Conservation (phyloP, 1,140 invertebrate genomes). For the Prorops nasuta region DNA sequence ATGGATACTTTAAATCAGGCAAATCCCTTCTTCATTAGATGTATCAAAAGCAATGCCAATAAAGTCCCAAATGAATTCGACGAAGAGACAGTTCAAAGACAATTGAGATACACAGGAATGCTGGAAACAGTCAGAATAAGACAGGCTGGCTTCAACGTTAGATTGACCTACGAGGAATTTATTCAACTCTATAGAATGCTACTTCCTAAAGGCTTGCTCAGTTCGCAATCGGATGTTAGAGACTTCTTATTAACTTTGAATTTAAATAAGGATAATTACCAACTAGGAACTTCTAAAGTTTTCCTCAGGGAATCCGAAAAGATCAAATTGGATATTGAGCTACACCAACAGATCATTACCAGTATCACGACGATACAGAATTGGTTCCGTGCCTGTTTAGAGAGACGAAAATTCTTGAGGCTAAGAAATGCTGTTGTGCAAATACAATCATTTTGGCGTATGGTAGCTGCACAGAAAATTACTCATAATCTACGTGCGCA, state of each 20-base stretch:
- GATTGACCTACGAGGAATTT: constrained; percentile 91
- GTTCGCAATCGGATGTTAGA: constrained; percentile 76
- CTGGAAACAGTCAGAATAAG: constrained; percentile 92
- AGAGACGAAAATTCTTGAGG: constrained; percentile 73
- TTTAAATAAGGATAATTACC: constrained; percentile 86
- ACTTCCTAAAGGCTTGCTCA: constrained; percentile 80
- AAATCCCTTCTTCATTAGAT: constrained; percentile 95
- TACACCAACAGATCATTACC: constrained; percentile 92
- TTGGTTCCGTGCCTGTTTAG: constrained; percentile 83
- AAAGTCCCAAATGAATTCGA: constrained; percentile 92
- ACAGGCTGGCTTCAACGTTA: constrained; percentile 92
- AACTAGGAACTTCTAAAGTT: constrained; percentile 86
- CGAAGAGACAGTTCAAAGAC: constrained; percentile 89
- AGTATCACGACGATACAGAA: constrained; percentile 89
- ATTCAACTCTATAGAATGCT: constrained; percentile 89
- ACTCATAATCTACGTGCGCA: constrained; percentile 43
- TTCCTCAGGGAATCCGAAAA: constrained; percentile 95
- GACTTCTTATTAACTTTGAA: constrained; percentile 78
- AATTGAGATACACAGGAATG: constrained; percentile 90
- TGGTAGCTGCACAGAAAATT: constrained; percentile 59
- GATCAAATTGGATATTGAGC: constrained; percentile 82
- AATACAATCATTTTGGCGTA: constrained; percentile 76
- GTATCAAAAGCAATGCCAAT: constrained; percentile 93
- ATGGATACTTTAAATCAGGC: constrained; percentile 94
- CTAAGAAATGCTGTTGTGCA: constrained; percentile 72